phyloP scores from a whole-genome alignment of 2,888 invertebrate genomes.

The Drosophila mimetica region DNA sequence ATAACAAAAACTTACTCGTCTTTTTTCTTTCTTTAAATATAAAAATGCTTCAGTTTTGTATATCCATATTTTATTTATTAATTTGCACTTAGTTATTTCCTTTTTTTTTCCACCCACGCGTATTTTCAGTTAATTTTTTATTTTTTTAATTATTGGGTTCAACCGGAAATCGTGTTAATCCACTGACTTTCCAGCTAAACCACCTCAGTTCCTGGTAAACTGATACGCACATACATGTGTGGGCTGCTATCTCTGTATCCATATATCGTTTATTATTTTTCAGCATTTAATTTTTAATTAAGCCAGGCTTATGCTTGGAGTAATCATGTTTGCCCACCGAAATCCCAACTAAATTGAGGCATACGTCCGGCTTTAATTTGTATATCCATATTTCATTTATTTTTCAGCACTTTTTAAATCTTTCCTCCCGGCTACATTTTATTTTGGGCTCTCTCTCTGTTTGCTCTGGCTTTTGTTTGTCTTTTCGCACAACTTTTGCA shows the following conservation, averaged over 20 bases:
- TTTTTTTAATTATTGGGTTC: not conserved
- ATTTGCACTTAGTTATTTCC: slow-evolving; percentile 3
- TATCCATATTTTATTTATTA: not conserved
- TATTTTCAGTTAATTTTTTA: not conserved
- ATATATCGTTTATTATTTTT: not conserved
- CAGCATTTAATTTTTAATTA: not conserved
- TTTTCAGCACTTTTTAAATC: slow-evolving; percentile 40
- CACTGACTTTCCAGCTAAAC: not conserved
- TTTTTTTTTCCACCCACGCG: not conserved
- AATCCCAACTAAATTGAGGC: slow-evolving; percentile 8
- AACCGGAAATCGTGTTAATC: not conserved
- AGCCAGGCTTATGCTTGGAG: not conserved
- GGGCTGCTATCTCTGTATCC: not conserved
- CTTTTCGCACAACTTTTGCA: slow-evolving; percentile 49
- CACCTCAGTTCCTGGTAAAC: not conserved
- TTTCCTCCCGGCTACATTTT: slow-evolving; percentile 10
- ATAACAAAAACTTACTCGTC: not conserved
- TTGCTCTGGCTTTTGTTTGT: slow-evolving; percentile 41
- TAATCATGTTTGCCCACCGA: slow-evolving; percentile 2
- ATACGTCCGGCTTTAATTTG: slow-evolving; percentile 7
- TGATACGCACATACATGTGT: not conserved
- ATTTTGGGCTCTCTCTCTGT: slow-evolving; percentile 35
- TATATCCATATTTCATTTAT: slow-evolving; percentile 57
- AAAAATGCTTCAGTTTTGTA: not conserved
- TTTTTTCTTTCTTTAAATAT: not conserved